Evolutionary conservation across 2,888 invertebrate species (phyloP).

Genomic region (Pyrrhia umbra): DNA sequence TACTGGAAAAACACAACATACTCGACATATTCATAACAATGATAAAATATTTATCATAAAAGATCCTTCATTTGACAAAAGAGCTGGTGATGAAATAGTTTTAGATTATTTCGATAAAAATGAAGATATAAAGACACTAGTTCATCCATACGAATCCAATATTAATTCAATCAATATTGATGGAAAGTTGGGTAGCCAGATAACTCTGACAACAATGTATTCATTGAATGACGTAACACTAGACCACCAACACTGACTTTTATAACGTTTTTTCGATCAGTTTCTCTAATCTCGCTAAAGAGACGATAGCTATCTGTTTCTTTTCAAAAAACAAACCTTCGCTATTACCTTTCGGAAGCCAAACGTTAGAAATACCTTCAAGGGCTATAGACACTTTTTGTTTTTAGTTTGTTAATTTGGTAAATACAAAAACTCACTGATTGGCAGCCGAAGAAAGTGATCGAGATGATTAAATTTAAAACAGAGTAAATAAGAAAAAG

Average conservation of each 20-base stretch:
- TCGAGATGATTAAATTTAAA: constrained; percentile 24
- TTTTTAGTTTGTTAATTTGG: constrained; percentile 20
- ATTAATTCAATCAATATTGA: background rate
- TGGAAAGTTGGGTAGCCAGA: background rate
- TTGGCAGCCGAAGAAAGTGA: constrained; percentile 46
- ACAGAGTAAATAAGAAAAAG: background rate
- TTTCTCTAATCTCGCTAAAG: constrained; percentile 43
- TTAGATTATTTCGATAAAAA: background rate
- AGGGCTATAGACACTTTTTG: constrained; percentile 49
- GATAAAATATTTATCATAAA: no score
- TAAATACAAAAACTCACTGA: constrained; percentile 42
- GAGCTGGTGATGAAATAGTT: no score
- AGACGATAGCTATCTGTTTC: background rate
- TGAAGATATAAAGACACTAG: background rate
- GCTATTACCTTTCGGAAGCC: background rate
- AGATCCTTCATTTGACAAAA: no score
- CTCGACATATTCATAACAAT: no score
- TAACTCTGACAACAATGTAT: background rate
- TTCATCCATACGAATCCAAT: background rate
- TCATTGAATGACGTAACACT: background rate
- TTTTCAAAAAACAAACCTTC: constrained; percentile 18
- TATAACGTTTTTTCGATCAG: constrained; percentile 22
- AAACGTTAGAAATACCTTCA: constrained; percentile 7
- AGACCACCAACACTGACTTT: background rate
- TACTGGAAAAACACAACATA: no score